phyloP scores from a whole-genome alignment of 1,140 invertebrate genomes.

The Diorhabda sublineata region DNA sequence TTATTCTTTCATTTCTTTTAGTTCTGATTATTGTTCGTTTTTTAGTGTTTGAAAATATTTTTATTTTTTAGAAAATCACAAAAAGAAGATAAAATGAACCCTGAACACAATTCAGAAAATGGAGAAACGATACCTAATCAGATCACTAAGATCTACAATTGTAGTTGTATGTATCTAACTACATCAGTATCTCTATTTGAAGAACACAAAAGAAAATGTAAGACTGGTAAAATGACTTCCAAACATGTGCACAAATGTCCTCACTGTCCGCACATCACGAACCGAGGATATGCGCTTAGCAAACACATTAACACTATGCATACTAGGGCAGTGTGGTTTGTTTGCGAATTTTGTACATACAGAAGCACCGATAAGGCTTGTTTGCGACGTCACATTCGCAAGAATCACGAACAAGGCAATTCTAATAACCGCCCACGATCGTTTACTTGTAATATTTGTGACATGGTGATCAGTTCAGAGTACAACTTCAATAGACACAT shows the following conservation, averaged over 20 bases:
- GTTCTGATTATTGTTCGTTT: neutral
- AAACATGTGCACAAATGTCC: constrained; percentile 16
- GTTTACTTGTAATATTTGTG: neutral
- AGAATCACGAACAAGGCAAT: constrained; percentile 1
- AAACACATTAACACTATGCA: constrained; percentile 24
- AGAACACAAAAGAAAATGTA: constrained; percentile 11
- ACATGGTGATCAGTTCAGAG: neutral
- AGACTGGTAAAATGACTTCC: neutral
- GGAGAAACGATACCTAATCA: neutral
- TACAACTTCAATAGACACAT: constrained; percentile 19
- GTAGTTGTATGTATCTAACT: constrained; percentile 15
- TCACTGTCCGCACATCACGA: constrained; percentile 20
- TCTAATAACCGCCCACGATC: neutral
- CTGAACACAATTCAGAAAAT: neutral
- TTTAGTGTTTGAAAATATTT: neutral
- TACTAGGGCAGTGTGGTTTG: constrained; percentile 20
- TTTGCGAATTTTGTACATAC: constrained; percentile 19
- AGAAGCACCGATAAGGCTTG: constrained; percentile 17
- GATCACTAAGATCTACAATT: constrained; percentile 12
- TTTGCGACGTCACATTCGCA: constrained; percentile 14
- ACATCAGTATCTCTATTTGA: constrained; percentile 4
- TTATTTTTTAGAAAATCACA: neutral
- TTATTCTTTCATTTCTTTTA: too few species aligned
- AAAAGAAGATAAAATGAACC: neutral
- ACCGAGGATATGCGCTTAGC: constrained; percentile 18